Base-by-base conservation (phyloP, 1,140 invertebrate species). In the Arctopsyche grandis region DNA sequence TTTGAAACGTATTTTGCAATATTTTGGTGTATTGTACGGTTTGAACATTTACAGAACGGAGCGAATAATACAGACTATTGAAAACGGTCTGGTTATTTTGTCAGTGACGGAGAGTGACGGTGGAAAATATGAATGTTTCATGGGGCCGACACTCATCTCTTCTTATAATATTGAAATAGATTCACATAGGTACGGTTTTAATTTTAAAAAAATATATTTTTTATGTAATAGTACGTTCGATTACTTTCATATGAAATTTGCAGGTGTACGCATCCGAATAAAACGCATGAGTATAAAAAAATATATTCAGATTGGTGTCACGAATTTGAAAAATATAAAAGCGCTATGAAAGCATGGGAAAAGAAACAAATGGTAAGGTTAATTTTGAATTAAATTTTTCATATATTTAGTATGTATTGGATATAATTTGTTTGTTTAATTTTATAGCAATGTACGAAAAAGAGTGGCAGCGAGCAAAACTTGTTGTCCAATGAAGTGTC, bases 261-360 rank as follows among this genome's bases (percentile, higher is more conserved):
- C 77, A 92, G 92, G 84, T 93, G 92, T 87, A 89, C 90, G 78
- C 91, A 92, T 79, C 92, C 92, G 1, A 91, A 89, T 78, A 91
- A 93, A 85, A 90, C 91, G 38, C 91, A 93, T 82, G 92, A 93
- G 83, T 94, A 93, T 82, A 91, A 92, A 83, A 93, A 93, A 87
- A 91, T 94, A 78, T 94, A 94, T 84, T 93, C 93, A 44, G 93
- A 94, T 83, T 94, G 93, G 93, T 94, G 93, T 86, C 92, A 94
- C 83, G 93, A 94, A 87, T 94, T 94, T 85, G 92, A 94, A 86
- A 94, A 93, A 86, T 94, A 94, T 86, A 94, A 94, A 86, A 90
- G 89, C 83, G 92, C 92, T 44, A 93, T 94, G 92, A 93, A 94
- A 84, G 89, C 90, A 63, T 94, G 93, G 93, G 92, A 94, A 85